phyloP scores from a whole-genome alignment of 2,113 vertebrate genomes.

The Podocnemis expansa region DNA sequence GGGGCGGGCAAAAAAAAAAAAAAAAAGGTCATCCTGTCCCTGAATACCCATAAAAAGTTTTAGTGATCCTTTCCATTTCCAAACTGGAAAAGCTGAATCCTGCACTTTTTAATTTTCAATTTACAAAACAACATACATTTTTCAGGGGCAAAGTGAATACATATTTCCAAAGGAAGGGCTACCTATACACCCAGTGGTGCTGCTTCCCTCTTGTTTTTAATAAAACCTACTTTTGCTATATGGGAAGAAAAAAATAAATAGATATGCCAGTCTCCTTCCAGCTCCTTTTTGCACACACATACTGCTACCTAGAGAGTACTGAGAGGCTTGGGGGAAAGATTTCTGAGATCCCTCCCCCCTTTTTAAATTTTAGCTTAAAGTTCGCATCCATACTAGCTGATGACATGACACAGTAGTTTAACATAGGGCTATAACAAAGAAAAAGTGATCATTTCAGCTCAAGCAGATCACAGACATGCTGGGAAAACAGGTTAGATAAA shows the following conservation, averaged over 20 bases:
- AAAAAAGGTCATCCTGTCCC: not conserved
- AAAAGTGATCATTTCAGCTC: not conserved
- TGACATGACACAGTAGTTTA: not conserved
- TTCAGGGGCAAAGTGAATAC: not conserved
- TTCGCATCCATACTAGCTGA: not conserved
- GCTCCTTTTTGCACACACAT: not conserved
- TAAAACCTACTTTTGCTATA: not conserved
- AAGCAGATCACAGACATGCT: slow-evolving; percentile 1
- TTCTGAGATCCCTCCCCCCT: not conserved
- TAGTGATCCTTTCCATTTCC: not conserved
- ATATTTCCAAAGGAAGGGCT: not conserved
- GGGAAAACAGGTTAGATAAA: slow-evolving; percentile 20
- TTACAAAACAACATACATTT: not conserved
- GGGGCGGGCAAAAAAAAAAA: no score
- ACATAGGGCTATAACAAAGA: not conserved
- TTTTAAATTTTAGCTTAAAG: not conserved
- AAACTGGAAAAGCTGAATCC: accelerated
- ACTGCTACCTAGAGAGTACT: not conserved
- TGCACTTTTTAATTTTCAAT: not conserved
- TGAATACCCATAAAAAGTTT: not conserved
- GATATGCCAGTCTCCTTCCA: accelerated
- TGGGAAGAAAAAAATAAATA: not conserved
- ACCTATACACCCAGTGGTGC: accelerated
- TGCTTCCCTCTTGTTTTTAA: not conserved
- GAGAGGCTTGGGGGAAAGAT: not conserved